A percentile compares a stretch with the other conserved stretches of the same genome.
Conservation (phyloP, 2,113 vertebrate species). For the Maccullochella peelii region DNA sequence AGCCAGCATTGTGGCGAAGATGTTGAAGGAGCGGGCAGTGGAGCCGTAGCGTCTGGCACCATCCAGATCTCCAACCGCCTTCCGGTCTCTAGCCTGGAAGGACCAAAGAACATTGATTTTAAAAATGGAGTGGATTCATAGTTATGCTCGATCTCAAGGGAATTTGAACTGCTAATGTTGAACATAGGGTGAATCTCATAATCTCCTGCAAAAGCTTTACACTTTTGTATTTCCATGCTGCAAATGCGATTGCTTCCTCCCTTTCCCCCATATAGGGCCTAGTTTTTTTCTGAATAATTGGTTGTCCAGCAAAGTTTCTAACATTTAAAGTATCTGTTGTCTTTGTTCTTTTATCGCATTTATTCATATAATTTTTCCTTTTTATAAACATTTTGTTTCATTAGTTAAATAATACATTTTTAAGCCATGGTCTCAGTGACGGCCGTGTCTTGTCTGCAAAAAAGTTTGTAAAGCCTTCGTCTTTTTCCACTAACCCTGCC, state of each 20-base stretch:
- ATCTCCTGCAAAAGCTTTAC: not conserved
- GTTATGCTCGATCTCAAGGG: too few species aligned
- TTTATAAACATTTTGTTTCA: not conserved
- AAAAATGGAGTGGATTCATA: not conserved
- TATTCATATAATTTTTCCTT: not conserved
- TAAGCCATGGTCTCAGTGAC: too few species aligned
- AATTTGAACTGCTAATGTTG: not conserved
- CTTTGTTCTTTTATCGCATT: not conserved
- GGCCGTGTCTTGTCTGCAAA: too few species aligned
- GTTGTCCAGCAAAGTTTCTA: not conserved
- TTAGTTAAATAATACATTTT: too few species aligned
- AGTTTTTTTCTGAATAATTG: not conserved
- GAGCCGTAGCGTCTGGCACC: constrained; percentile 49
- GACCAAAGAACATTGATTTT: not conserved
- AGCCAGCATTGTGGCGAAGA: not conserved
- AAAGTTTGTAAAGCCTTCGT: too few species aligned
- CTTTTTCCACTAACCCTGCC: too few species aligned
- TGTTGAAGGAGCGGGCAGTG: constrained; percentile 65
- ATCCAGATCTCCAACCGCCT: constrained; percentile 60
- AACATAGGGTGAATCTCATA: not conserved
- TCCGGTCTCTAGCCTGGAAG: constrained; percentile 73
- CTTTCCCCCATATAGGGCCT: too few species aligned
- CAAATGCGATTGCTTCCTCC: not conserved
- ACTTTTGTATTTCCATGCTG: not conserved
- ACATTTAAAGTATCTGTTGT: not conserved